Percentiles rank a stretch among this genome's conserved stretches.
These are phyloP conservation scores for Mythimna albipuncta DNA, from an alignment of 2,888 invertebrate species.

Conservation along the genomic window DNA sequence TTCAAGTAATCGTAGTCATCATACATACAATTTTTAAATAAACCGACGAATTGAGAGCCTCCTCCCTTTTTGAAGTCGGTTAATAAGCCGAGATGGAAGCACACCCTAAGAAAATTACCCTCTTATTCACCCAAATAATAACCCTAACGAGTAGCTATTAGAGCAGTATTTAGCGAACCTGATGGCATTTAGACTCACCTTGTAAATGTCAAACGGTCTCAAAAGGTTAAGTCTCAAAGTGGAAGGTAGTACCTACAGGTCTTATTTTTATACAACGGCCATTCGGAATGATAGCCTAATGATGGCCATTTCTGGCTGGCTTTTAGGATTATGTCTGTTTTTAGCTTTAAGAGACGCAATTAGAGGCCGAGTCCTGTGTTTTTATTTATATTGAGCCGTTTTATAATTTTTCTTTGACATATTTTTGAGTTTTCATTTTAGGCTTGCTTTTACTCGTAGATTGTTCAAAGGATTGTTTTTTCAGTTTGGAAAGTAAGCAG, in stretches of 20 bases:
- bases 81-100: not conserved
- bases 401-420: constrained; percentile 33
- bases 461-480: not conserved
- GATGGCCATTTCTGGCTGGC: constrained; percentile 24
- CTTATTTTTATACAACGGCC: constrained; percentile 36
- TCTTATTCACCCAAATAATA: constrained; percentile 25
- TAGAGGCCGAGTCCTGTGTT: constrained; percentile 5
- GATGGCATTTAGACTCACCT: constrained; percentile 40
- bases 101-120: constrained; percentile 19
- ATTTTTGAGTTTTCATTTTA: constrained; percentile 26
- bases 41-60: too few relatives aligned
- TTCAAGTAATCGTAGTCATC: too few relatives aligned
- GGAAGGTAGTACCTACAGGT: constrained; percentile 9
- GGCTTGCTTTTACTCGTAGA: not conserved
- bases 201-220: constrained; percentile 52
- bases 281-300: constrained; percentile 44
- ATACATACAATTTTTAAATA: too few relatives aligned
- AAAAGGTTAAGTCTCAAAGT: constrained; percentile 30
- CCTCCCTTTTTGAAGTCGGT: not conserved
- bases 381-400: constrained; percentile 20
- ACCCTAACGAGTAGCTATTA: constrained; percentile 32
- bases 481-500: not conserved
- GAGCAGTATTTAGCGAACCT: constrained; percentile 7
- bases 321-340: constrained; percentile 44
- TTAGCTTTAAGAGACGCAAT: constrained; percentile 29